Conservation (phyloP, 92 coral and sea anemone species). For the Porites lobata region DNA sequence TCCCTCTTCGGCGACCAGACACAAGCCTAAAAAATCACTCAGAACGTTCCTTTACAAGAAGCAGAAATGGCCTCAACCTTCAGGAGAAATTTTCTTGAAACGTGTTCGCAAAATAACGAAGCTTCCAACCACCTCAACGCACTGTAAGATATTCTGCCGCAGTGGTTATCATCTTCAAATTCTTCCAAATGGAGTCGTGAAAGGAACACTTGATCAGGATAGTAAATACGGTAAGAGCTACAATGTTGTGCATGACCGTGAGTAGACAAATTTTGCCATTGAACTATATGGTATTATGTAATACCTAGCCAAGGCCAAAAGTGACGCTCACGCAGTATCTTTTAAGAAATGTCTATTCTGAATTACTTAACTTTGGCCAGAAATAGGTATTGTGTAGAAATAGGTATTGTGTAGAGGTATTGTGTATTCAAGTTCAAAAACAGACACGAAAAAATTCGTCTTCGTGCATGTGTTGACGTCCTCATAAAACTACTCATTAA, state of each 20-base stretch:
- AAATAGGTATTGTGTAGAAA: too few relatives aligned
- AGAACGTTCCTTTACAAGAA: conserved; percentile 5
- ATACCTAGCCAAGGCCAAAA: too few relatives aligned
- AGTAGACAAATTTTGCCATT: background rate
- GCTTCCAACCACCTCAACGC: conserved; percentile 81
- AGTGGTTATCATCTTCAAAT: conserved; percentile 95
- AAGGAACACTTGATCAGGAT: conserved; percentile 83
- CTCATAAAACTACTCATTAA: too few relatives aligned
- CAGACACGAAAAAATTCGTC: too few relatives aligned
- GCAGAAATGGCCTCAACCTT: conserved; percentile 28
- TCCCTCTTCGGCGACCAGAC: background rate
- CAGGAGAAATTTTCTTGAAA: conserved; percentile 6
- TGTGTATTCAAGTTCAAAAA: too few relatives aligned
- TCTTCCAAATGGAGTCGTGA: conserved; percentile 84
- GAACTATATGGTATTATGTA: too few relatives aligned
- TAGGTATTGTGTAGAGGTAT: too few relatives aligned
- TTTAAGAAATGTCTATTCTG: too few relatives aligned
- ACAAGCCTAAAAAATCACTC: background rate
- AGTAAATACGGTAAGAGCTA: conserved; percentile 89
- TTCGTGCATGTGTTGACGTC: too few relatives aligned
- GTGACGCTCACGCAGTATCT: too few relatives aligned
- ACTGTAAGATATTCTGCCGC: conserved; percentile 86
- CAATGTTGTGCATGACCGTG: too few relatives aligned
- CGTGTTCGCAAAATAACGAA: conserved; percentile 66
- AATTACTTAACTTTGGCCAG: too few relatives aligned